Percentiles rank a stretch among this genome's conserved stretches.
Conservation (phyloP, 2,113 vertebrate species). For the Aphyosemion australe region DNA sequence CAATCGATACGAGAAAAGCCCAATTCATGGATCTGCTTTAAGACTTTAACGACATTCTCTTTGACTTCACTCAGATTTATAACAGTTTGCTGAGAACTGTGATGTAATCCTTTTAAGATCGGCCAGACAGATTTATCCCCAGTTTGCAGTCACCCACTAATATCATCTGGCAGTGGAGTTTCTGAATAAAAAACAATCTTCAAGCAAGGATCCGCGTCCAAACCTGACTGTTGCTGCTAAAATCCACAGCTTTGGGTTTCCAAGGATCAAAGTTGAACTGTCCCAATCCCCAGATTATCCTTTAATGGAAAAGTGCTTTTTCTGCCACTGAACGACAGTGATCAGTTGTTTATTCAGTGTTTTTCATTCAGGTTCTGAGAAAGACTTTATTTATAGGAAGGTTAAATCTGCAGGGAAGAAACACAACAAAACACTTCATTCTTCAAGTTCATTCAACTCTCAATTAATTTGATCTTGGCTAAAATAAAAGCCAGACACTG, state of each 20-base stretch:
- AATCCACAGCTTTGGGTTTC: too few relatives aligned
- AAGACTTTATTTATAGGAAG: slow-evolving; percentile 24
- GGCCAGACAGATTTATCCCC: slow-evolving; percentile 27
- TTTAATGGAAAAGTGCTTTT: slow-evolving; percentile 10
- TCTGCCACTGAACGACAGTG: slow-evolving; percentile 33
- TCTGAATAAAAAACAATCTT: slow-evolving; percentile 40
- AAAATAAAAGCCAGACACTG: slow-evolving; percentile 45
- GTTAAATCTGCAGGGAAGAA: not conserved
- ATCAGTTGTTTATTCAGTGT: slow-evolving; percentile 38
- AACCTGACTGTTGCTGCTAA: slow-evolving; percentile 5
- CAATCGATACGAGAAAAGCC: not conserved
- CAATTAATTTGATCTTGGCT: slow-evolving; percentile 59
- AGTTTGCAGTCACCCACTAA: slow-evolving; percentile 24
- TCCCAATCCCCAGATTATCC: too few relatives aligned
- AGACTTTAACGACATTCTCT: slow-evolving; percentile 14
- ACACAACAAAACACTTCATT: slow-evolving; percentile 10
- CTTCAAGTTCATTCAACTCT: slow-evolving; percentile 42
- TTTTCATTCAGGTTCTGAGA: slow-evolving; percentile 18
- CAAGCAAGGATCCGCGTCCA: slow-evolving; percentile 3
- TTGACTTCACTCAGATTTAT: slow-evolving; percentile 1
- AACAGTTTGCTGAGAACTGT: not conserved
- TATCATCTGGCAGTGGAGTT: too few relatives aligned
- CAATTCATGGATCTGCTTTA: slow-evolving; percentile 8
- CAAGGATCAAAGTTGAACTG: too few relatives aligned
- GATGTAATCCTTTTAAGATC: slow-evolving; percentile 43